phyloP scores from a whole-genome alignment of 2,888 invertebrate genomes.

The Netelia virgata region DNA sequence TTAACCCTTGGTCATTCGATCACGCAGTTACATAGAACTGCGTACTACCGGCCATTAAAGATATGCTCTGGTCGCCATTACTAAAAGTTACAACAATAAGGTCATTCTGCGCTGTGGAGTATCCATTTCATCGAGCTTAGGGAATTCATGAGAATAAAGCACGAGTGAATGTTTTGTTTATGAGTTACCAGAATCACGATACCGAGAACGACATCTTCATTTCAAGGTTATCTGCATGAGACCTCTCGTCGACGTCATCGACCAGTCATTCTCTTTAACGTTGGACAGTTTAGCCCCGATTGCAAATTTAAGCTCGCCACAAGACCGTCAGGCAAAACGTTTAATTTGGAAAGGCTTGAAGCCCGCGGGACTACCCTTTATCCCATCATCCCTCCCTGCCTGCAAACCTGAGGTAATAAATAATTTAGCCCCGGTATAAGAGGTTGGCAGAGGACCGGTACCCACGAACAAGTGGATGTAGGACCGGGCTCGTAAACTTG shows the following conservation, averaged over 20 bases:
- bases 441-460: constrained; percentile 48
- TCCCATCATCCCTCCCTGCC: constrained; percentile 63
- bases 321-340: constrained; percentile 66
- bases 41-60: constrained; percentile 44
- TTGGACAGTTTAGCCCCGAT: constrained; percentile 44
- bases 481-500: constrained; percentile 63
- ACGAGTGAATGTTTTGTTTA: constrained; percentile 19
- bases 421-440: constrained; percentile 65
- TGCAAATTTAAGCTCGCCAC: constrained; percentile 63
- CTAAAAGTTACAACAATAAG: constrained; percentile 42
- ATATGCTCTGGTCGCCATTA: constrained; percentile 50
- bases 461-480: constrained; percentile 60
- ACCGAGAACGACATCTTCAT: constrained; percentile 35
- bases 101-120: not conserved
- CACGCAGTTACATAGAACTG: constrained; percentile 18
- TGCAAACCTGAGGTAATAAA: constrained; percentile 67
- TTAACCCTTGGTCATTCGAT: constrained; percentile 40
- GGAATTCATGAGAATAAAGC: constrained; percentile 49
- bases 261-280: constrained; percentile 27
- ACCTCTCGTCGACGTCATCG: constrained; percentile 22
- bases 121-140: constrained; percentile 33
- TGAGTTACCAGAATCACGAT: not conserved
- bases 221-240: constrained; percentile 49
- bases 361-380: constrained; percentile 66
- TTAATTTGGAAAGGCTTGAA: constrained; percentile 67